phyloP scores from a whole-genome alignment of 2,113 vertebrate genomes.

The Aphyosemion australe region DNA sequence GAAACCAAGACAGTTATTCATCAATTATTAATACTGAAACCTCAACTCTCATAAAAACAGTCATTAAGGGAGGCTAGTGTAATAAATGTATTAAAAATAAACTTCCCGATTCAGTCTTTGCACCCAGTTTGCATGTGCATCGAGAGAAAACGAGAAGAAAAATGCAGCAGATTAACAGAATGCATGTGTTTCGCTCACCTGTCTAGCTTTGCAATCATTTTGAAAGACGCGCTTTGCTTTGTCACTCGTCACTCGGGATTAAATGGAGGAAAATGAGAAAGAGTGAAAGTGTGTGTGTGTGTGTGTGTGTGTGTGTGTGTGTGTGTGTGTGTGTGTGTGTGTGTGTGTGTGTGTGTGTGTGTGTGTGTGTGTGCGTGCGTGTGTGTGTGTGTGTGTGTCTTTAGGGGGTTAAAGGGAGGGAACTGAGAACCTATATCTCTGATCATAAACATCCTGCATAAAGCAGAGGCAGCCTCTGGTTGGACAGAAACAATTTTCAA shows the following conservation, averaged over 20 bases:
- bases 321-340: conserved; percentile 45
- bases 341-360: conserved; percentile 41
- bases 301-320: conserved; percentile 42
- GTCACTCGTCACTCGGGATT: conserved; percentile 53
- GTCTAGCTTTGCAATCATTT: conserved; percentile 82
- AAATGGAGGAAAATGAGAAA: conserved; percentile 68
- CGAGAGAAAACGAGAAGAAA: not conserved
- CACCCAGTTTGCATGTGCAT: not conserved
- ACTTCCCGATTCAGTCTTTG: not conserved
- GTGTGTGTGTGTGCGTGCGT: conserved; percentile 15
- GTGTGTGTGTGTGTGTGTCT: not conserved
- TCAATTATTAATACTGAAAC: conserved; percentile 46
- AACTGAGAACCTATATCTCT: conserved; percentile 63
- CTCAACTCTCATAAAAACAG: not conserved
- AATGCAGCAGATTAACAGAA: conserved; percentile 19
- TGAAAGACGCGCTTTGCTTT: conserved; percentile 63
- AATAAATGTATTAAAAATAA: not conserved
- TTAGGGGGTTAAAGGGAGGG: conserved; percentile 48
- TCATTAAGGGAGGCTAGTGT: not conserved
- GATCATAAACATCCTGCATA: conserved; percentile 73
- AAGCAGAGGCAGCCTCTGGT: conserved; percentile 70
- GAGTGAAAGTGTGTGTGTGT: conserved; percentile 57
- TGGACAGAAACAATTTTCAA: conserved; percentile 74
- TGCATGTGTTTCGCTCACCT: conserved; percentile 74
- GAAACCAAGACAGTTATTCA: conserved; percentile 58